A percentile compares a stretch with the other conserved stretches of the same genome.
Conservation (phyloP, 2,888 invertebrate genomes). For the Cataglyphis cursor region DNA sequence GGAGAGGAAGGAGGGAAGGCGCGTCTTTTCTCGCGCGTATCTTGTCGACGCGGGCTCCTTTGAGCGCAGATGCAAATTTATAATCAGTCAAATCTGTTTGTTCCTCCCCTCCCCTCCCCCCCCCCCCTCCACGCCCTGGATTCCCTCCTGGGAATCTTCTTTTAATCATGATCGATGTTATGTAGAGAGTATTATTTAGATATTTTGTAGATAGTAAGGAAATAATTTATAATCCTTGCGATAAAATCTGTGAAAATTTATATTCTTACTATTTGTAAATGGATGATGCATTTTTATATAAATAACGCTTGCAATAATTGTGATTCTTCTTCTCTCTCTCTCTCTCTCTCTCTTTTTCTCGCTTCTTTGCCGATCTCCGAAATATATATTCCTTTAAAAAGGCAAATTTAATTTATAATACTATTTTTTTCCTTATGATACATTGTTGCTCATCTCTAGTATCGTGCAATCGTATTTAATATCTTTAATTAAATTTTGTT, state of each 20-base stretch:
- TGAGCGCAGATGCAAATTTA: conserved; percentile 6
- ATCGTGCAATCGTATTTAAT: not conserved
- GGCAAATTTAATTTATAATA: conserved; percentile 1
- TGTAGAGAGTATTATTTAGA: not conserved
- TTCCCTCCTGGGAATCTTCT: not conserved
- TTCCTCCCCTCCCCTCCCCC: not conserved
- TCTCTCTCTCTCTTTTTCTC: not conserved
- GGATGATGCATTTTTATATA: not conserved
- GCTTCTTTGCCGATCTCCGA: not conserved
- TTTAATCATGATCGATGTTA: conserved; percentile 2
- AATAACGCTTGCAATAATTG: not conserved
- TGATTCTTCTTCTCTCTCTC: not conserved
- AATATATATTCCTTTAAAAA: not conserved
- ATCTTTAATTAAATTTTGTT: not conserved
- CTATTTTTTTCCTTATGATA: not conserved
- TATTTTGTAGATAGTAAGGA: not conserved
- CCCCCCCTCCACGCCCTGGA: too few relatives aligned
- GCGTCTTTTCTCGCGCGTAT: not conserved
- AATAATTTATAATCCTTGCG: not conserved
- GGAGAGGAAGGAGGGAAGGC: not conserved
- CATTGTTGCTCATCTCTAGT: not conserved
- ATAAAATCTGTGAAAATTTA: not conserved
- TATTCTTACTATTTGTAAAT: not conserved
- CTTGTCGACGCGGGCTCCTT: not conserved
- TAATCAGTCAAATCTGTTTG: not conserved